phyloP scores from a whole-genome alignment of 2,888 invertebrate species.

The Lasioglossum vierecki region DNA sequence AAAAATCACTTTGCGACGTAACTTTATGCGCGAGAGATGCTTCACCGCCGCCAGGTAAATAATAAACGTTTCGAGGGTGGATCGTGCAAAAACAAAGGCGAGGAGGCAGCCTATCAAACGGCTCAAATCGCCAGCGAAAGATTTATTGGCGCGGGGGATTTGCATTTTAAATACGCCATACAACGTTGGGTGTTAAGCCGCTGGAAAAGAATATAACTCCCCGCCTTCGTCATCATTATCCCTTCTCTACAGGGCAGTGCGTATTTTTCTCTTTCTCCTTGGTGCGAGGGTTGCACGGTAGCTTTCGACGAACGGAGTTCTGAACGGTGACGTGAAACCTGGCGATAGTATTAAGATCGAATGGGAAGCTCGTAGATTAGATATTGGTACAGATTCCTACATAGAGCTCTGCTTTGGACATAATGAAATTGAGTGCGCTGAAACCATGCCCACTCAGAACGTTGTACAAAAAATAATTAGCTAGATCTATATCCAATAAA shows the following conservation, averaged over 20 bases:
- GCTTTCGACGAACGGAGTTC: background rate
- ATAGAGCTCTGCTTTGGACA: background rate
- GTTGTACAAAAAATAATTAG: background rate
- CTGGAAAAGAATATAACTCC: slow-evolving; percentile 62
- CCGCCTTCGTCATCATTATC: slow-evolving; percentile 52
- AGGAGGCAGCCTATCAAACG: slow-evolving; percentile 40
- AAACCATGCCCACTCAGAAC: background rate
- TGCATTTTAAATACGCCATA: slow-evolving; percentile 79
- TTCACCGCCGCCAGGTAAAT: slow-evolving; percentile 4
- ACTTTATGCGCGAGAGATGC: background rate
- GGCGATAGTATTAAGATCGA: background rate
- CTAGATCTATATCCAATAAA: background rate
- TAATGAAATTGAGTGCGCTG: background rate
- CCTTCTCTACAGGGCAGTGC: slow-evolving; percentile 17
- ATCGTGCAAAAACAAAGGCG: slow-evolving; percentile 17
- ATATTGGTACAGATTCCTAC: background rate
- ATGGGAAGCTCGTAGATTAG: background rate
- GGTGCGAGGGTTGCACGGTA: slow-evolving; percentile 9
- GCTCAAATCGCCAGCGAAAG: slow-evolving; percentile 71
- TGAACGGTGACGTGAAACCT: slow-evolving; percentile 29
- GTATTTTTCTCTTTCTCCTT: slow-evolving; percentile 29
- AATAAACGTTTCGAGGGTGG: slow-evolving; percentile 35
- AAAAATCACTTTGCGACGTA: background rate
- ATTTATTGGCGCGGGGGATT: slow-evolving; percentile 78
- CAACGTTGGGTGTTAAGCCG: slow-evolving; percentile 67